Conservation (phyloP, 92 coral and sea anemone genomes). For the Chrysogorgia sp. region DNA sequence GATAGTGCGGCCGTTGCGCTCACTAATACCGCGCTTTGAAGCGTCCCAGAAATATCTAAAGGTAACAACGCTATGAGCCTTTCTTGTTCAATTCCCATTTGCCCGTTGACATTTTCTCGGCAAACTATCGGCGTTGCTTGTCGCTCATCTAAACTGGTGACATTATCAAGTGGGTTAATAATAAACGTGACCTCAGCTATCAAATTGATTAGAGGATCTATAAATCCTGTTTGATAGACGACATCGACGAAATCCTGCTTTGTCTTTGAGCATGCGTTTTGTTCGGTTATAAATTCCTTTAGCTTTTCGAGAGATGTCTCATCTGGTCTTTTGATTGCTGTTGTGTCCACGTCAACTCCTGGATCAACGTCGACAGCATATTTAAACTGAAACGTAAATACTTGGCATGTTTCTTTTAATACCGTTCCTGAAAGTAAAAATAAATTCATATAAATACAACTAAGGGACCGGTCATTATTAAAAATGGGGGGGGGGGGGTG, state of each 20-base stretch:
- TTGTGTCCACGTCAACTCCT: neutral
- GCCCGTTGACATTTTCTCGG: neutral
- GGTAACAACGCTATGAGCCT: neutral
- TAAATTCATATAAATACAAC: neutral
- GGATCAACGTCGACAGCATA: neutral
- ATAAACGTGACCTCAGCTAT: no score
- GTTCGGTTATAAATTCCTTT: neutral
- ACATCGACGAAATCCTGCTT: no score
- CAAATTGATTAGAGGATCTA: no score
- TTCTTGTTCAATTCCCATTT: neutral
- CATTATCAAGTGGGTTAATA: no score
- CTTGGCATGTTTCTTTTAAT: conserved; percentile 2
- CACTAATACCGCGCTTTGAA: neutral
- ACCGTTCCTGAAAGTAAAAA: neutral
- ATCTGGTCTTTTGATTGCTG: neutral
- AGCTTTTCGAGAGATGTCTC: neutral
- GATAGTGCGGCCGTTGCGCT: neutral
- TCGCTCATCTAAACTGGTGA: neutral
- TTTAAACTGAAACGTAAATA: neutral
- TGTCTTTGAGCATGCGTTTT: neutral
- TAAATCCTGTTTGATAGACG: no score
- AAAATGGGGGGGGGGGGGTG: no score
- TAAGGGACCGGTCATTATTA: no score
- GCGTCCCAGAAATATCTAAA: neutral
- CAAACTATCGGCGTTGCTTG: neutral